Conservation (phyloP, 1,140 invertebrate species). For the Drepana arcuata region DNA sequence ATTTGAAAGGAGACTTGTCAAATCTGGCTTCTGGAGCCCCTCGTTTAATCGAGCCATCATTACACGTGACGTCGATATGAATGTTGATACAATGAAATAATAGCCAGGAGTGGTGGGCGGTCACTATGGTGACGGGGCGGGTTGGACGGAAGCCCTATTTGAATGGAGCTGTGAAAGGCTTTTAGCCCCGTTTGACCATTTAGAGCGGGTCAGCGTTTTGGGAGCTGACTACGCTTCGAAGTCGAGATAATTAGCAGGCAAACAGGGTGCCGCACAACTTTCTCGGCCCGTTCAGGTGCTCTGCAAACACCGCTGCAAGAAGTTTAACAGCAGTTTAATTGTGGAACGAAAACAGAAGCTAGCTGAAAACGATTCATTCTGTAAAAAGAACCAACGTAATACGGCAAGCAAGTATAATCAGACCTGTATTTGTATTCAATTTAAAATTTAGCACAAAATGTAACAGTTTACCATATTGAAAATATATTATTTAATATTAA, state of each 20-base stretch:
- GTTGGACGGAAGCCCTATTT: slow-evolving; percentile 41
- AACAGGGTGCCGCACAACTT: slow-evolving; percentile 63
- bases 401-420: slow-evolving; percentile 43
- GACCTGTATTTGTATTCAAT: slow-evolving; percentile 28
- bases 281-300: slow-evolving; percentile 61
- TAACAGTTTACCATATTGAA: not conserved
- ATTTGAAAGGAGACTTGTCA: slow-evolving; percentile 66
- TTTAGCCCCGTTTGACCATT: slow-evolving; percentile 58
- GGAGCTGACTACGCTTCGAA: slow-evolving; percentile 40
- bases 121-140: slow-evolving; percentile 58
- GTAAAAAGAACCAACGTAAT: slow-evolving; percentile 61
- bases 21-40: slow-evolving; percentile 64
- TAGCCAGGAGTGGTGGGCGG: slow-evolving; percentile 44
- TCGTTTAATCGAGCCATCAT: slow-evolving; percentile 52
- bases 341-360: slow-evolving; percentile 66
- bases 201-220: slow-evolving; percentile 56
- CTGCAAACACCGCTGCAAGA: slow-evolving; percentile 63
- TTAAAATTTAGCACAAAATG: too few species aligned
- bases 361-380: slow-evolving; percentile 57
- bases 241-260: slow-evolving; percentile 69
- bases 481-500: not conserved
- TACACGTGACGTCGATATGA: slow-evolving; percentile 60
- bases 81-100: slow-evolving; percentile 67
- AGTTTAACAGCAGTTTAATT: slow-evolving; percentile 71
- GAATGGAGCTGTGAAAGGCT: slow-evolving; percentile 47